These are phyloP conservation scores for Pogonophryne albipinna DNA, from an alignment of 2,797 vertebrate genomes.

Conservation along the genomic window DNA sequence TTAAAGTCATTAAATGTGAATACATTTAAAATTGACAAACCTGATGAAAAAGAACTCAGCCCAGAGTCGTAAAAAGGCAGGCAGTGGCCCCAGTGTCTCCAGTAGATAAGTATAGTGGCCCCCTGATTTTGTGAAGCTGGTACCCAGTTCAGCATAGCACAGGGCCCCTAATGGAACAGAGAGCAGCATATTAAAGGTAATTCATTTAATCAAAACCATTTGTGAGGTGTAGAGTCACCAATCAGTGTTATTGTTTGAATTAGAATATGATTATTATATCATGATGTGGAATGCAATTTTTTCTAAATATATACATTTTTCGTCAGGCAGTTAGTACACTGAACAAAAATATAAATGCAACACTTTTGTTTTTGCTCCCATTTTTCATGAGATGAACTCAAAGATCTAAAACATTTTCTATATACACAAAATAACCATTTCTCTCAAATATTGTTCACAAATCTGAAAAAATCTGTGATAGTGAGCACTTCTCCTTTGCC, in stretches of 20 bases:
- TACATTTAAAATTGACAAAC: conserved; percentile 57
- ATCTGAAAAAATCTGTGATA: too few species aligned
- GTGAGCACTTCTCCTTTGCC: too few species aligned
- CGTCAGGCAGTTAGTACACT: too few species aligned
- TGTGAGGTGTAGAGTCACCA: neutral
- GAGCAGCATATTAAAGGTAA: neutral
- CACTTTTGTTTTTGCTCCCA: too few species aligned
- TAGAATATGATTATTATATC: too few species aligned
- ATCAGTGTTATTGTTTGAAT: neutral
- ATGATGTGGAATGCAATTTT: neutral
- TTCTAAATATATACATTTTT: neutral
- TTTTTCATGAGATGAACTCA: too few species aligned
- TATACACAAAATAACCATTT: too few species aligned
- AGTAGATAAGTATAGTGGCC: conserved; percentile 87
- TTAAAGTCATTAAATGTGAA: too few species aligned
- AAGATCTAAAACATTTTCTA: too few species aligned
- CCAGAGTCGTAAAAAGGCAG: conserved; percentile 91
- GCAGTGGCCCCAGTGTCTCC: conserved; percentile 88
- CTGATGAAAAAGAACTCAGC: conserved; percentile 89
- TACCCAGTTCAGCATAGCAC: conserved; percentile 81
- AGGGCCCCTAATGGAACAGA: conserved; percentile 63
- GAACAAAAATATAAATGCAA: too few species aligned
- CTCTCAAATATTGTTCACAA: too few species aligned
- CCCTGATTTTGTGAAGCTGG: conserved; percentile 81
- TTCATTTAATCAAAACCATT: neutral